A percentile compares a stretch with the other conserved stretches of the same genome.
Conservation (phyloP, 2,113 vertebrate species). For the Malaclemys terrapin region DNA sequence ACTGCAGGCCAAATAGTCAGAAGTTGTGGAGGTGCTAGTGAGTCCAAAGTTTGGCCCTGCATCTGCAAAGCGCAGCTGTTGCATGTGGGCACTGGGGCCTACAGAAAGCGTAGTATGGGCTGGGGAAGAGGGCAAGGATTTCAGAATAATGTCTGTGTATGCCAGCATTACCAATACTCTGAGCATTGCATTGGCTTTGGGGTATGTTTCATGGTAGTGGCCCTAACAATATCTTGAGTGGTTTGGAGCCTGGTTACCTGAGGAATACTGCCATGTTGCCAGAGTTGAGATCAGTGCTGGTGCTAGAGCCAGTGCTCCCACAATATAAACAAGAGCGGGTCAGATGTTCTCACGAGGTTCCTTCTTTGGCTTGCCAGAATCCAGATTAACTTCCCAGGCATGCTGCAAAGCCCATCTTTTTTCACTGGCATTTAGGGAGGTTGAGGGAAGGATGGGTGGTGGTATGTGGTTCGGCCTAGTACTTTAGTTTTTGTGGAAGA, state of each 20-base stretch:
- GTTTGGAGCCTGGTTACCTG: background rate
- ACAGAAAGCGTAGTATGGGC: background rate
- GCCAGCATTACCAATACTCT: background rate
- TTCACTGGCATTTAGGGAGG: accelerated
- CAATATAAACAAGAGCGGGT: background rate
- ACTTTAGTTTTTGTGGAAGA: background rate
- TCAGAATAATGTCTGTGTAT: accelerated
- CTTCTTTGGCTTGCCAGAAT: background rate
- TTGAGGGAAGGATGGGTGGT: background rate
- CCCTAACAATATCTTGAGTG: background rate
- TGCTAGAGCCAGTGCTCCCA: background rate
- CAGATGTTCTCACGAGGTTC: background rate
- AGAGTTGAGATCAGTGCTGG: background rate
- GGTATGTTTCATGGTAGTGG: background rate
- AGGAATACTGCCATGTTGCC: background rate
- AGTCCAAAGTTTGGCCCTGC: background rate
- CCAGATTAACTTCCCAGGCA: background rate
- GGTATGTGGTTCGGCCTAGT: background rate
- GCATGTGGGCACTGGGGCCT: background rate
- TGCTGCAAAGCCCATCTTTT: accelerated
- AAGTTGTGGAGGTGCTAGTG: accelerated
- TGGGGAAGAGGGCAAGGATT: background rate
- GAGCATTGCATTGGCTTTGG: background rate
- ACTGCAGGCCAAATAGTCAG: too few species aligned
- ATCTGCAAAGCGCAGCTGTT: background rate